Base-by-base conservation (phyloP, 2,113 vertebrate genomes). In the Sebastes schlegelii region DNA sequence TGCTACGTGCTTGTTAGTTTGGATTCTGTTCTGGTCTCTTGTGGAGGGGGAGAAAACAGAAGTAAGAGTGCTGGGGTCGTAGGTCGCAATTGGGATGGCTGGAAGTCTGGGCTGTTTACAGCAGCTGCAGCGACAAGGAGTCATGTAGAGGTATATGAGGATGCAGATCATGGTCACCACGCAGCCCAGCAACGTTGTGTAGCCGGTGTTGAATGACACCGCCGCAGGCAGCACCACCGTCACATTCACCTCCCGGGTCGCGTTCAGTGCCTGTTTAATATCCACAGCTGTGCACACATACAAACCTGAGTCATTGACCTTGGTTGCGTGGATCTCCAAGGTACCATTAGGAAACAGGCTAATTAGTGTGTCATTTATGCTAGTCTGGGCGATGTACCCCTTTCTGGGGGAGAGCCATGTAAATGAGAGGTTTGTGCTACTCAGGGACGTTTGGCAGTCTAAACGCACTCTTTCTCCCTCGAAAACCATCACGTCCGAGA, bases 121-220 rank as follows among this genome's bases (percentile, higher is more conserved):
- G 93, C 95, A 97, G 84, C 92, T 93, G 91, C 98, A 98, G 61
- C 67, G 95, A 83, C 98, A 99, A 0, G 98, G 98, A 0, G 98
- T 98, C 90, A 99, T 92, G 86, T 96, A 99, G 82, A 99, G 90
- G 90, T 99, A 99, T 11, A 98, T 68, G 11, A 99, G 93, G 77
- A 99, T 97, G 42, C 97, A 86, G 54, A 97, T 60, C 62, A 97
- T 93, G 72, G 96, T 98, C 80, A 97, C 96, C 0, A 94, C 91
- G 16, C 98, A 99, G 63, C 97, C 97, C 6, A 99, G 91, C n/a
- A 99, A 93, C 0, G 98, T 99, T 0, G 98, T 99, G 84, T 98
- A 96, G 43, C 97, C 97, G 0, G 97, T 98, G 94, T 95, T 98
- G 92, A 99, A 99, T 4, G 95, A 90, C 80, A 97, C 97, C 0